Evolutionary conservation across 2,888 invertebrate genomes (phyloP), one percentile per base, ranked within the genome.

Genomic region (Thymelicus acteon): DNA sequence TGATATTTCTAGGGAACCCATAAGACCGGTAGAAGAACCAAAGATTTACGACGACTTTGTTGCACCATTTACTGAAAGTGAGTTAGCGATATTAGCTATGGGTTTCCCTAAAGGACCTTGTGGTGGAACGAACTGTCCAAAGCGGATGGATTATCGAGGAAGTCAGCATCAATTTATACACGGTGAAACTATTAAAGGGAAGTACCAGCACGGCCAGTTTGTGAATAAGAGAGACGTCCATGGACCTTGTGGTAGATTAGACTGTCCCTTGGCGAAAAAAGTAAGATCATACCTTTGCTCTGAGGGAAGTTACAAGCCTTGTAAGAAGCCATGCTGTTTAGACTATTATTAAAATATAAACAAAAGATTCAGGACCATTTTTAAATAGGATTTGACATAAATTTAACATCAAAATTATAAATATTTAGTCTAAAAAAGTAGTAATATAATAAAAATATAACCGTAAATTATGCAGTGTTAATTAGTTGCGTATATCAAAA

Each of bases 101-200:
- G 93, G 93, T 58, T 93, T 93, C 69, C 93, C 93, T 1, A 93
- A 92, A 78, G 93, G 93, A 0, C 93, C 93, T 4, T 93, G 93
- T 76, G 93, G 92, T 68, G 93, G 93, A n/a, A 92, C 91, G 0
- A 93, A 93, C 63, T 93, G 93, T 77, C 85, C 84, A 1, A 91
- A 89, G 73, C 81, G 93, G 72, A 91, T 93, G 92, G 92, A 93
- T 0, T 93, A 83, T 65, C 84, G 92, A 75, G 92, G 92, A 1
- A 91, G 91, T 73, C 91, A 93, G 68, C 93, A 93, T 74, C 89
- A 90, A 64, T 93, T 93, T 61, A 91, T 93, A 60, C 86, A 79
- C 48, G 93, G 93, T 10, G 90, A 93, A 75, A 83, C 75, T 12
- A 68, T 85, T 0, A 92, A 91, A 79, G 90, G 90, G 0, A 92